Conservation (phyloP, 2,888 invertebrate genomes). For the Drepana falcataria region DNA sequence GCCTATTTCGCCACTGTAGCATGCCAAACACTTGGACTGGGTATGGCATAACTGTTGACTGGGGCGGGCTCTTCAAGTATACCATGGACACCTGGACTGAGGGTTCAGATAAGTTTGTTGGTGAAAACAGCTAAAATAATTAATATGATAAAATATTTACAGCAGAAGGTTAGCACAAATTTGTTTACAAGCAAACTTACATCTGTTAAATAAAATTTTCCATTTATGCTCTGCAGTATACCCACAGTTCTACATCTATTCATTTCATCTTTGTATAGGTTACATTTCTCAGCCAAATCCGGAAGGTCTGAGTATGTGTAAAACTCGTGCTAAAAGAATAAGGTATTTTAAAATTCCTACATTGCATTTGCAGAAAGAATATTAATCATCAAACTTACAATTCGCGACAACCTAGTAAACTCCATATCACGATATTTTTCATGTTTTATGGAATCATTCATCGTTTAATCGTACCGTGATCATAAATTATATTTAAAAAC, state of each 20-base stretch:
- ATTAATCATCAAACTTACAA: conserved; percentile 25
- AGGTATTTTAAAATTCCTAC: background rate
- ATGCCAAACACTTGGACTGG: conserved; percentile 61
- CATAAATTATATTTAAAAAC: too few species aligned
- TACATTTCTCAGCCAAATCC: conserved; percentile 31
- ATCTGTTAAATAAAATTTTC: conserved; percentile 45
- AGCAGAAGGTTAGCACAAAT: too few species aligned
- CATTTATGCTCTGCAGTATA: conserved; percentile 46
- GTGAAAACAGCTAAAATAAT: conserved; percentile 36
- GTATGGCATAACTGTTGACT: conserved; percentile 43
- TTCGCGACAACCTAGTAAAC: conserved; percentile 35
- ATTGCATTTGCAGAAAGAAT: background rate
- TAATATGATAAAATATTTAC: background rate
- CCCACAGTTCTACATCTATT: conserved; percentile 53
- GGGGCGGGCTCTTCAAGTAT: conserved; percentile 34
- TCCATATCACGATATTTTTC: conserved; percentile 33
- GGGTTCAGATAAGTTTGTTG: conserved; percentile 15
- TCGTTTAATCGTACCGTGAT: too few species aligned
- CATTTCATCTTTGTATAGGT: conserved; percentile 22
- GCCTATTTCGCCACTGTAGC: conserved; percentile 48
- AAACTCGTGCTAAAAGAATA: conserved; percentile 44
- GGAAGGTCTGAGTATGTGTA: conserved; percentile 37
- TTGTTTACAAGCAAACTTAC: conserved; percentile 28
- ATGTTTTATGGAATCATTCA: conserved; percentile 29
- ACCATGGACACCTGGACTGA: conserved; percentile 41